Conservation (phyloP, 2,888 invertebrate species). For the Automeris io region DNA sequence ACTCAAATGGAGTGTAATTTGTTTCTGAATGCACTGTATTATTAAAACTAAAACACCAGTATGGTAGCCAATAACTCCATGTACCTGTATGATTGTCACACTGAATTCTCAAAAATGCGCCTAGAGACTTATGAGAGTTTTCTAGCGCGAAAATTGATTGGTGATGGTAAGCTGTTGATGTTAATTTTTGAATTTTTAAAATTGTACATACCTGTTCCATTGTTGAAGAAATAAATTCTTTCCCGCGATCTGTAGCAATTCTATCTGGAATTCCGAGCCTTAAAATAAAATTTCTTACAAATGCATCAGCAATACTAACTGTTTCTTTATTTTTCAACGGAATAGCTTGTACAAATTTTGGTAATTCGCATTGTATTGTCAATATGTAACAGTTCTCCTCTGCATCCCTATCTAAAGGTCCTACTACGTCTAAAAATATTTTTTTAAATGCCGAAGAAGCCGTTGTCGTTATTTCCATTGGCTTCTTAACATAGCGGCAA, state of each 20-base stretch:
- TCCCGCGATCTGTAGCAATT: slow-evolving; percentile 11
- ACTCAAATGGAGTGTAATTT: slow-evolving; percentile 15
- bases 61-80: slow-evolving; percentile 16
- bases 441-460: slow-evolving; percentile 16
- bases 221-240: slow-evolving; percentile 12
- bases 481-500: slow-evolving; percentile 8
- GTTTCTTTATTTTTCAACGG: background rate
- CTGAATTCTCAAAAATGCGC: slow-evolving; percentile 10
- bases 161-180: slow-evolving; percentile 14
- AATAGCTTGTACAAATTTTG: background rate
- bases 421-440: slow-evolving; percentile 19
- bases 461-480: slow-evolving; percentile 16
- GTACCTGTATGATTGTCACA: slow-evolving; percentile 3
- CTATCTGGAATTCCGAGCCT: slow-evolving; percentile 6
- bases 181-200: slow-evolving; percentile 10
- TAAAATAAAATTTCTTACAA: slow-evolving; percentile 13
- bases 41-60: slow-evolving; percentile 17
- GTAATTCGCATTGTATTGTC: slow-evolving; percentile 14
- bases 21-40: slow-evolving; percentile 15
- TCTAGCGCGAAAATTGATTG: slow-evolving; percentile 11
- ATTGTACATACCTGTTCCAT: slow-evolving; percentile 13
- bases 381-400: slow-evolving; percentile 13
- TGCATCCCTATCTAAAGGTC: slow-evolving; percentile 15
- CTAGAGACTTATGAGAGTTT: slow-evolving; percentile 11
- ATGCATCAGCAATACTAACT: slow-evolving; percentile 9